phyloP scores from a whole-genome alignment of 2,113 vertebrate species.

The Edolisoma coerulescens region DNA sequence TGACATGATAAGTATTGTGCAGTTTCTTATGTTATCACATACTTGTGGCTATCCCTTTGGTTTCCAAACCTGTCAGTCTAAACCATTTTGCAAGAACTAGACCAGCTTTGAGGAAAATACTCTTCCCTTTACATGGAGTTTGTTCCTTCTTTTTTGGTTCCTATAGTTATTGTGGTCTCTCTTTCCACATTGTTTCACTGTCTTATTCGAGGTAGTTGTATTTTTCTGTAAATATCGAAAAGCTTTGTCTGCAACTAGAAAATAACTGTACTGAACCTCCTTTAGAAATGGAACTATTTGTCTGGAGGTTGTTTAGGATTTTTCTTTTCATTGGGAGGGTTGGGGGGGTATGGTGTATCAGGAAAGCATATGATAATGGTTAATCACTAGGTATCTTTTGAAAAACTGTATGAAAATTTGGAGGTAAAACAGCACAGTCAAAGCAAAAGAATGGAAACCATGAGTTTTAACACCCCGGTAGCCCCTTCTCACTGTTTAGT shows the following conservation, averaged over 20 bases:
- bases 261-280: neutral
- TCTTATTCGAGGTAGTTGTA: slow-evolving; percentile 32
- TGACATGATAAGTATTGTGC: neutral
- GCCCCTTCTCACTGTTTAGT: neutral
- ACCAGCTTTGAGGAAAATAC: neutral
- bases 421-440: neutral
- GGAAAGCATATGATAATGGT: neutral
- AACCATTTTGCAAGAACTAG: neutral
- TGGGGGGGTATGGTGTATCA: neutral
- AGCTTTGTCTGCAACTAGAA: neutral
- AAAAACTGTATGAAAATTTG: neutral
- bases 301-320: neutral
- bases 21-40: neutral
- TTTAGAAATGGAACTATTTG: neutral
- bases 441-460: neutral
- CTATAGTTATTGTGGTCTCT: neutral
- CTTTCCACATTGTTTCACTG: neutral
- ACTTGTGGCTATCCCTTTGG: neutral
- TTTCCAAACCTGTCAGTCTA: neutral
- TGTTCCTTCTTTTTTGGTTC: neutral
- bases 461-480: neutral
- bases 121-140: neutral
- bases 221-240: slow-evolving; percentile 61
- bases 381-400: neutral
- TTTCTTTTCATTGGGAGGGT: neutral